phyloP scores from a whole-genome alignment of 2,113 vertebrate genomes.

The Todiramphus chloris region DNA sequence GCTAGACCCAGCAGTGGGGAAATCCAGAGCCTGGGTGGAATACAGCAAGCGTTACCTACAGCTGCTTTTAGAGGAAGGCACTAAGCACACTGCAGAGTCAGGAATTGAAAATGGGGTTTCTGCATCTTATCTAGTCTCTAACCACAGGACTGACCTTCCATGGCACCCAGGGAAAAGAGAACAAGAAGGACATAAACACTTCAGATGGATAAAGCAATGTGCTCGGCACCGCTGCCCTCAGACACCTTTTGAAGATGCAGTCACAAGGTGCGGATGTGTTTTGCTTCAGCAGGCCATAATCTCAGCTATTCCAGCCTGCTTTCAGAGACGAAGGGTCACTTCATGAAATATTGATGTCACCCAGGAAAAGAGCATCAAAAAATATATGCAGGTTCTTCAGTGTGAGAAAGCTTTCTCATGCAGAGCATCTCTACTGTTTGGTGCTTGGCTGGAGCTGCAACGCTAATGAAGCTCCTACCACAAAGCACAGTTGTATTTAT shows the following conservation, averaged over 20 bases:
- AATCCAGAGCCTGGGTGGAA: neutral
- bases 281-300: neutral
- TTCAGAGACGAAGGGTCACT: neutral
- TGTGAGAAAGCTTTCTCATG: neutral
- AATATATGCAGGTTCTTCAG: neutral
- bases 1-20: neutral
- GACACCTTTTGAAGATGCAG: neutral
- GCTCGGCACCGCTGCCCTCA: neutral
- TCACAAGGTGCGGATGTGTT: rapidly evolving
- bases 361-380: neutral
- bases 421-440: neutral
- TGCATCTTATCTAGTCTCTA: neutral
- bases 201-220: neutral
- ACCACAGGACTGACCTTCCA: neutral
- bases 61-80: neutral
- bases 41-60: rapidly evolving
- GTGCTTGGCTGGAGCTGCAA: neutral
- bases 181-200: neutral
- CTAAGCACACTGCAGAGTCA: neutral
- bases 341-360: neutral
- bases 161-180: neutral
- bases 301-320: neutral
- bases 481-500: neutral
- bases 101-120: neutral
- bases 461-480: neutral